Conservation (phyloP, 2,797 vertebrate genomes). For the Apogon hyalosoma region DNA sequence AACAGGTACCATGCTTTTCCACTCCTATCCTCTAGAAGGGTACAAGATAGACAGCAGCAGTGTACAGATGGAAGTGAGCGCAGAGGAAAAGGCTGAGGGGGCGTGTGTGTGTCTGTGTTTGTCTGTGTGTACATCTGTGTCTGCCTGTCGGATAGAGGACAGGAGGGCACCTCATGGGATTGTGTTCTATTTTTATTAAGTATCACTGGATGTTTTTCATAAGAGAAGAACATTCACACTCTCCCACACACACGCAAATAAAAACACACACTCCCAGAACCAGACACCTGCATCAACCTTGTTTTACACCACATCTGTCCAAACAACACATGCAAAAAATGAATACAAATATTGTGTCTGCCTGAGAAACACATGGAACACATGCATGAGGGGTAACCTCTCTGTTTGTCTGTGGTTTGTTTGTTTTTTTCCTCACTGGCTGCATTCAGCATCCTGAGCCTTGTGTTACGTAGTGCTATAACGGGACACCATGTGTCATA, state of each 20-base stretch:
- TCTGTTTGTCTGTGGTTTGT: conserved; percentile 37
- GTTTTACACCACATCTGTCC: conserved; percentile 67
- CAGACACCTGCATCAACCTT: conserved; percentile 59
- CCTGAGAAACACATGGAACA: conserved; percentile 36
- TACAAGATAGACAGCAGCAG: conserved; percentile 23
- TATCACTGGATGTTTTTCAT: conserved; percentile 23
- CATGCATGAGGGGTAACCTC: conserved; percentile 19
- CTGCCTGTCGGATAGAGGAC: conserved; percentile 56
- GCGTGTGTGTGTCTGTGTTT: conserved; percentile 40
- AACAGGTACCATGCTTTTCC: conserved; percentile 69
- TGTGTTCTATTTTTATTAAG: conserved; percentile 62
- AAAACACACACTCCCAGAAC: conserved; percentile 29
- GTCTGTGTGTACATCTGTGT: conserved; percentile 34
- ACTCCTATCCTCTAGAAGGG: conserved; percentile 22
- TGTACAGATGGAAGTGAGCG: conserved; percentile 42
- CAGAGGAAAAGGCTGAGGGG: conserved; percentile 38
- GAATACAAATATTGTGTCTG: conserved; percentile 23
- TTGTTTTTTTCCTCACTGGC: conserved; percentile 32
- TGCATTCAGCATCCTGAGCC: conserved; percentile 43
- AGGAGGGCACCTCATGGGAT: conserved; percentile 55
- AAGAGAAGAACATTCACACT: conserved; percentile 39
- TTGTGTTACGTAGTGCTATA: conserved; percentile 64
- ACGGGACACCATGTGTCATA: conserved; percentile 67
- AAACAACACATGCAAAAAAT: conserved; percentile 52
- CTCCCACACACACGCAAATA: conserved; percentile 1